Conservation (phyloP, 2,797 vertebrate genomes). For the Bovichtus diacanthus region DNA sequence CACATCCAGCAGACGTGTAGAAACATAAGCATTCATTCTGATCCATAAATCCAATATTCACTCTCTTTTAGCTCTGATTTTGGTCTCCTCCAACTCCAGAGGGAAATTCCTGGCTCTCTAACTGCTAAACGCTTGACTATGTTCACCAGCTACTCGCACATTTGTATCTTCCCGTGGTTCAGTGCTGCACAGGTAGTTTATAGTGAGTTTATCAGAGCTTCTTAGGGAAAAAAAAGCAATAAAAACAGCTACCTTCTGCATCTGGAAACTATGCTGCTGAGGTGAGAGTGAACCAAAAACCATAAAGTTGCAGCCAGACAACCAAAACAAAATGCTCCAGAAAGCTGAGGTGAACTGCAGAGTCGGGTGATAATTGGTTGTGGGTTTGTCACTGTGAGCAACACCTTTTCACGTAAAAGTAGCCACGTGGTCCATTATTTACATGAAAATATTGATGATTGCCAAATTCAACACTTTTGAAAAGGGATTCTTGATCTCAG, state of each 20-base stretch:
- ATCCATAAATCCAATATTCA: neutral
- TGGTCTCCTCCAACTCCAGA: no score
- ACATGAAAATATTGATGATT: neutral
- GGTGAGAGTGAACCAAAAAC: neutral
- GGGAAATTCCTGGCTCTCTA: no score
- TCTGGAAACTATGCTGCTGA: neutral
- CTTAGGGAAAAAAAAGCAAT: no score
- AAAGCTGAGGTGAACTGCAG: neutral
- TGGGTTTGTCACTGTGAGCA: no score
- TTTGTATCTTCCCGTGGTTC: neutral
- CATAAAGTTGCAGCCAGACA: neutral
- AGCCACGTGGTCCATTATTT: neutral
- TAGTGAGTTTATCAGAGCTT: no score
- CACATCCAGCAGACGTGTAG: no score
- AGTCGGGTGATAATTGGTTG: neutral
- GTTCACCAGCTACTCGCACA: no score
- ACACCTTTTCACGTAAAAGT: neutral
- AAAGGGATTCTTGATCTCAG: neutral
- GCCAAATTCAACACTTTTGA: neutral
- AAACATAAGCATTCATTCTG: no score
- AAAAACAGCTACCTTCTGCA: neutral
- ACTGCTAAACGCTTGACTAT: no score
- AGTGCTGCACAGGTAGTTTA: neutral
- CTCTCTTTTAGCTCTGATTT: no score
- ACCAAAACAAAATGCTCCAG: neutral